Evolutionary conservation across 2,113 vertebrate species (phyloP), one percentile per base, ranked within the genome.

Genomic region (Egretta garzetta): DNA sequence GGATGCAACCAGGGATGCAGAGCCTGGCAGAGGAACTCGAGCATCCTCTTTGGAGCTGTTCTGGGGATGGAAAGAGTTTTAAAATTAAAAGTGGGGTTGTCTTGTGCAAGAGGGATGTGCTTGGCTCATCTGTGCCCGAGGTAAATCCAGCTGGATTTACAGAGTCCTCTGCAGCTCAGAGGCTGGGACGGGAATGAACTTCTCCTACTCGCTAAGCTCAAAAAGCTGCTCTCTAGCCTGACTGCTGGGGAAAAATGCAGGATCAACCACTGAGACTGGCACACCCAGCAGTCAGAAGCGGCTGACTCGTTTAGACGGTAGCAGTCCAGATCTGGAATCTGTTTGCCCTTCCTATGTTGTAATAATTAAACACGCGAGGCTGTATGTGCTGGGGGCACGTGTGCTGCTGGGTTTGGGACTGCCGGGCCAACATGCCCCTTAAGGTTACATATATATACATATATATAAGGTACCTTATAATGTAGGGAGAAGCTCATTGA

Each of bases 391-490:
- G 67, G 28, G 68, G 74, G 17, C 19, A 6, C 8, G 15, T 32
- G n/a, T 20, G 45, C 43, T 63, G 52, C 79, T 37, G 93, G 43
- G 19, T 12, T 73, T 3, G 6, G 59, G 12, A 8, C 52, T 60
- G 35, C 66, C 64, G 3, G 0, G 4, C 35, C 47, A 1, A 1
- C 1, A 39, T 32, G 85, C 16, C 64, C n/a, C n/a, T n/a, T n/a
- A n/a, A n/a, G n/a, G n/a, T n/a, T n/a, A n/a, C n/a, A n/a, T n/a
- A n/a, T n/a, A n/a, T n/a, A n/a, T n/a, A n/a, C n/a, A n/a, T n/a
- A n/a, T n/a, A n/a, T n/a, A n/a, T n/a, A n/a, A n/a, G 56, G 63
- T 49, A 8, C 50, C 28, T 21, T 14, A 1, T 7, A 6, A 2
- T 2, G 5, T 2, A 4, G 21, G 68, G 66, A 79, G 37, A 28